Evolutionary conservation across 2,888 invertebrate species (phyloP).

Genomic region (Lithophane leautieri): DNA sequence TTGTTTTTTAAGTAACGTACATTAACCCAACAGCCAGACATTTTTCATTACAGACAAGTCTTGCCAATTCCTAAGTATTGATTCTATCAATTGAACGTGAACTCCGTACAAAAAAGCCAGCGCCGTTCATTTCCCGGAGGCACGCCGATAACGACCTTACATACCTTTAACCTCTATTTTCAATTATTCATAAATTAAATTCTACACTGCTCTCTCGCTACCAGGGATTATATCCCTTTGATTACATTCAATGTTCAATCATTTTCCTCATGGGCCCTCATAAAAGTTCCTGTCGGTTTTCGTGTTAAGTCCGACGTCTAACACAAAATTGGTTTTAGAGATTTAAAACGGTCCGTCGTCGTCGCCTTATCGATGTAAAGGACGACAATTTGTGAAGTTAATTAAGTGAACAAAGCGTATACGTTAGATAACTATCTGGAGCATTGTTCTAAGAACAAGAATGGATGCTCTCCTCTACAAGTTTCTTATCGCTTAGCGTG

Average conservation of each 20-base stretch:
- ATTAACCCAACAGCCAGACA: constrained; percentile 2
- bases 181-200: constrained; percentile 88
- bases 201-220: constrained; percentile 73
- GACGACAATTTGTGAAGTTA: constrained; percentile 84
- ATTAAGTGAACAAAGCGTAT: constrained; percentile 84
- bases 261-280: constrained; percentile 72
- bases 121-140: constrained; percentile 83
- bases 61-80: constrained; percentile 64
- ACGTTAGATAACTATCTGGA: constrained; percentile 80
- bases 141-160: constrained; percentile 83
- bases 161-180: constrained; percentile 85
- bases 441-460: constrained; percentile 81
- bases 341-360: constrained; percentile 68
- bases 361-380: constrained; percentile 72
- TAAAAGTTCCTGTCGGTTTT: constrained; percentile 70
- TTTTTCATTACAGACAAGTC: constrained; percentile 15
- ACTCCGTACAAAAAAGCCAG: constrained; percentile 78
- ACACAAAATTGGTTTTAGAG: constrained; percentile 72
- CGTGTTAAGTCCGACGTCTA: constrained; percentile 57
- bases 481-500: constrained; percentile 81
- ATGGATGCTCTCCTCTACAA: constrained; percentile 78
- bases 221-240: constrained; percentile 78
- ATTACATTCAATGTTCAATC: constrained; percentile 78
- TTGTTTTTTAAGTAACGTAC: background rate
- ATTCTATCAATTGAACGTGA: constrained; percentile 75